Percentiles rank a stretch among this genome's conserved stretches.
phyloP scores from a whole-genome alignment of 1,140 invertebrate genomes.

The Macrocentrus cingulum region DNA sequence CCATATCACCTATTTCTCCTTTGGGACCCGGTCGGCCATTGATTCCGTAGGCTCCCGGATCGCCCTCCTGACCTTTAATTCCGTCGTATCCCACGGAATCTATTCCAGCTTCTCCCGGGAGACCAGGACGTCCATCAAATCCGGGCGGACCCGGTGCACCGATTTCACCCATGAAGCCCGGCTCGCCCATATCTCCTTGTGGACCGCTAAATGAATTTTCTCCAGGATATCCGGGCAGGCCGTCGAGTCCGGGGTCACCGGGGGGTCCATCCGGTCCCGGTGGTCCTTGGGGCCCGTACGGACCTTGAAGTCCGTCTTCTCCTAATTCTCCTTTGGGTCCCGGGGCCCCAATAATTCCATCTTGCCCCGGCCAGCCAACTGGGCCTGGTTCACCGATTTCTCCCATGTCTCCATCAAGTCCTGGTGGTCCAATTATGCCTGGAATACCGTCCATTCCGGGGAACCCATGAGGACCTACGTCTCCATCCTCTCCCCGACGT shows the following conservation, averaged over 20 bases:
- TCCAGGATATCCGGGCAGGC: conserved; percentile 52
- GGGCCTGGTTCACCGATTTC: conserved; percentile 49
- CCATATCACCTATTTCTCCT: conserved; percentile 57
- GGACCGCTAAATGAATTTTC: conserved; percentile 64
- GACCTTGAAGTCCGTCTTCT: conserved; percentile 56
- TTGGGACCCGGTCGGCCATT: conserved; percentile 55
- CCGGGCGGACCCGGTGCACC: conserved; percentile 60
- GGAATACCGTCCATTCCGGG: conserved; percentile 48
- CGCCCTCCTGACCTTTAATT: conserved; percentile 52
- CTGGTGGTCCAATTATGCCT: conserved; percentile 59
- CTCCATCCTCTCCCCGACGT: conserved; percentile 62
- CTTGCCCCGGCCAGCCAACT: conserved; percentile 52
- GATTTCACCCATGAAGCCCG: conserved; percentile 54
- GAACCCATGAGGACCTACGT: conserved; percentile 55
- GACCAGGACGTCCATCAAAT: conserved; percentile 56
- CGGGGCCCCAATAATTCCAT: conserved; percentile 54
- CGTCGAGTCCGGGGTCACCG: conserved; percentile 53
- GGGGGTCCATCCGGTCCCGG: conserved; percentile 49
- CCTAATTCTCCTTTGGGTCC: conserved; percentile 67
- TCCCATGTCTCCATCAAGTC: conserved; percentile 58
- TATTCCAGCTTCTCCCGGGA: conserved; percentile 59
- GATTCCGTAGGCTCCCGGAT: conserved; percentile 53
- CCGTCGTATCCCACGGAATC: conserved; percentile 46
- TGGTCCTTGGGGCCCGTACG: conserved; percentile 60
- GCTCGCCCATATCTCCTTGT: conserved; percentile 67